Evolutionary conservation across 2,113 vertebrate species (phyloP), one percentile per base, ranked within the genome.

Genomic region (Corythoichthys haematopterus): DNA sequence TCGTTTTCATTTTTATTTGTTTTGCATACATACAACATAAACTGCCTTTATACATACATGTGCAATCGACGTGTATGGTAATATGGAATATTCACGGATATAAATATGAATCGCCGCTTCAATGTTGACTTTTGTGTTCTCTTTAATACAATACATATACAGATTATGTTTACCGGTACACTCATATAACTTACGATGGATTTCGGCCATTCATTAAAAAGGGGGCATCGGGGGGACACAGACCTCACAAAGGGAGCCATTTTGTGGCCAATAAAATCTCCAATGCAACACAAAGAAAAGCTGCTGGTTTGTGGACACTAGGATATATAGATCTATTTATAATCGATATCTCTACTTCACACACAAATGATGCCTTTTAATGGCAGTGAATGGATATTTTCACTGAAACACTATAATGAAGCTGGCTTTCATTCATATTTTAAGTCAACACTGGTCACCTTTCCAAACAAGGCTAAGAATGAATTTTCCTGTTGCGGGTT

Each of bases 11-110:
- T 64, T 82, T 89, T 86, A 88, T 93, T 93, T 92, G 0, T 91
- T 89, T 90, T 91, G 90, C 91, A 91, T 90, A 91, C 90, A 88
- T 85, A 92, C 88, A 89, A 93, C 92, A 92, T 84, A 88, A 89
- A 91, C 84, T 81, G 89, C 80, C 13, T 87, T 89, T 84, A 84
- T 85, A 91, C 88, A 90, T 80, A 82, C 86, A 87, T 91, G 86
- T 90, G 88, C 89, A 88, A 65, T 83, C 80, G 76, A 82, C 63
- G 76, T 84, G 86, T 89, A 90, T 87, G 76, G 84, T 70, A 86
- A 85, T 88, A 89, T 87, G 88, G 83, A 88, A 85, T 79, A 69
- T 80, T 84, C 37, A 45, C 28, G 70, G 86, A 89, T 88, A 90
- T 79, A 77, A 75, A 85, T 78, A 85, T 80, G 79, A 87, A 85